Base-by-base conservation (phyloP, 2,113 vertebrate species). In the Sinocyclocheilus rhinocerous region DNA sequence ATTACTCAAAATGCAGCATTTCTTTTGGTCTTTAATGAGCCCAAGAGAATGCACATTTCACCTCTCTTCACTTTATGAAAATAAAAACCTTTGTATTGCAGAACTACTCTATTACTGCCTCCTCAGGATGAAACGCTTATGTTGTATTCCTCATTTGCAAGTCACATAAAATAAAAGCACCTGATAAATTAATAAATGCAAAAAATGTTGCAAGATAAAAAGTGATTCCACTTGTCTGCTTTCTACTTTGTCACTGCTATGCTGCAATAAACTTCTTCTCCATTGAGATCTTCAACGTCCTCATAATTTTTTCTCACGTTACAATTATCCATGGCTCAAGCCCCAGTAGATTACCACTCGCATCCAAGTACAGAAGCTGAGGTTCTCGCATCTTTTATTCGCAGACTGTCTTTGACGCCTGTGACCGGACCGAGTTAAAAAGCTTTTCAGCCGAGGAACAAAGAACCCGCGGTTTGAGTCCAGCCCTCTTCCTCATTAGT, bases 401-500 rank as follows among this genome's bases (percentile, higher is more conserved):
- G 15, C 39, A 20, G 36, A 22, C 18, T 22, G 18, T 36, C 69
- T 72, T 18, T 10, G 10, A 75, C 39, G 75, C 39, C 39, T 6
- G 20, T 50, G 24, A 29, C 16, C 50, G 26, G 48, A 57, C 50
- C 16, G 18, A 73, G 70, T 3, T 73, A 45, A 33, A 36, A 22
- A 6, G 24, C 76, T 78, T 78, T 78, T 6, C 36, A 57, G 50
- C 26, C 1, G 24, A 88, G 24, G 79, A 88, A 75, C 22, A 42
- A 72, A 29, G 36, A 13, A 18, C 26, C 70, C 13, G 24, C 4
- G 33, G 83, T 29, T 81, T 16, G 55, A 81, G 70, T 69, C 26
- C 63, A 57, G 75, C 20, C 67, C 26, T 75, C 33, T 77, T 39
- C 50, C 79, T 88, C 73, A 79, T 88, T 88, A 85, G 55, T 24